Evolutionary conservation across 1,140 invertebrate genomes (phyloP), one percentile per base, ranked within the genome.

Genomic region (Temnothorax longispinosus): DNA sequence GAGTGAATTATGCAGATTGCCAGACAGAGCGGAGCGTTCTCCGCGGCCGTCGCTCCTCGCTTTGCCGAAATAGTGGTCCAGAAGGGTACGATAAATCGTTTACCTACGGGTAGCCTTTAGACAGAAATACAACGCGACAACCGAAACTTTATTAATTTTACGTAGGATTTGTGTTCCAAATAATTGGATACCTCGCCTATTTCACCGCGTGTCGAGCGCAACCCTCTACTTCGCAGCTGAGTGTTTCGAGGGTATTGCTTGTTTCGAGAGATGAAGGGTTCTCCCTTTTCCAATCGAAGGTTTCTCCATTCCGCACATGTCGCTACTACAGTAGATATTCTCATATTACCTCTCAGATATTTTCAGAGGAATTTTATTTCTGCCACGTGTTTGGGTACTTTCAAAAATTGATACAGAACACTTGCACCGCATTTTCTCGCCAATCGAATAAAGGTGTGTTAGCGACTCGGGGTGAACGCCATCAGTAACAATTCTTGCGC

Each of bases 331-430:
- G n/a, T 21, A 32, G n/a, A 71, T 72, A 41, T 41, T 50, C 64
- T 54, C 62, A 10, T 67, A 81, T 82, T 67, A 44, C 8, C 21
- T 58, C 35, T 50, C 78, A 56, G 54, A 47, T 75, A 84, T 50
- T 84, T 75, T 50, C 41, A 27, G 54, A 74, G 54, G 69, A 75
- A 84, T 47, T 35, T 81, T 81, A 81, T 81, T 69, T 81, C 47
- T 35, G 35, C 64, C 64, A 81, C 77, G 77, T 69, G 64, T 81
- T n/a, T n/a, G 47, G 47, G 13, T 41, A 41, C 65, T 84, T 60
- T 47, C 13, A 32, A 47, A 56, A 60, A 82, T 82, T 82, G 69
- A 44, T 47, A 35, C 38, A 18, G 15, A 67, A 58, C 80, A 21
- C 54, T n/a, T 32, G 67, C 35, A 35, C 2, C 32, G 32, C 7